Percentiles rank a stretch among this genome's conserved stretches.
These are phyloP conservation scores for Hesperia comma DNA, from an alignment of 2,888 invertebrate genomes.

Conservation along the genomic window DNA sequence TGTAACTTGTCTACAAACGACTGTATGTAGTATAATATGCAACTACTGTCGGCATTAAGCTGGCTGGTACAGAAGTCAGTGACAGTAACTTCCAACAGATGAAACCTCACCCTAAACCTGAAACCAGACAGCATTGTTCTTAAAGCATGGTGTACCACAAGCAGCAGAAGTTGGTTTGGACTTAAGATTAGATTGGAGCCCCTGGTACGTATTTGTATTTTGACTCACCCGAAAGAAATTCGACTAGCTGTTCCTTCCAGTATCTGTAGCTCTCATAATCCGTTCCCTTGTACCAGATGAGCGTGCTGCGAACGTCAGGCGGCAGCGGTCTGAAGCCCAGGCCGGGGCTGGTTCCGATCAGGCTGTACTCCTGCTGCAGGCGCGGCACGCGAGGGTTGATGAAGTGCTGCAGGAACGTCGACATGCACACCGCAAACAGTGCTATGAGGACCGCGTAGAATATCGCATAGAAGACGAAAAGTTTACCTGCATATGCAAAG, in stretches of 20 bases:
- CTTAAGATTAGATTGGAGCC: neutral
- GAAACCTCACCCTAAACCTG: no score
- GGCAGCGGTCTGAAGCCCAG: constrained; percentile 98
- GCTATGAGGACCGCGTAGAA: constrained; percentile 95
- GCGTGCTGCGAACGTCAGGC: constrained; percentile 94
- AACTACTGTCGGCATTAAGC: no score
- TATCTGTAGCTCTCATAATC: constrained; percentile 89
- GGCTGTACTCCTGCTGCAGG: constrained; percentile 91
- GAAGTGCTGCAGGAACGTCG: constrained; percentile 95
- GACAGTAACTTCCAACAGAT: no score
- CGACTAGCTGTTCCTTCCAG: constrained; percentile 91
- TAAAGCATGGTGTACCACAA: no score
- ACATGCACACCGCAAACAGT: constrained; percentile 95
- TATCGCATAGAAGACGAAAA: constrained; percentile 95
- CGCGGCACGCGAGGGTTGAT: constrained; percentile 94
- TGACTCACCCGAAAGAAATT: constrained; percentile 90
- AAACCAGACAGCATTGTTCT: no score
- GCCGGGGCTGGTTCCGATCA: constrained; percentile 97
- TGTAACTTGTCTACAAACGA: no score
- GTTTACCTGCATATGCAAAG: no score
- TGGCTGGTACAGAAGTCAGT: no score
- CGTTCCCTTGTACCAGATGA: constrained; percentile 97
- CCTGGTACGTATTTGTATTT: neutral
- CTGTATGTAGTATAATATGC: no score
- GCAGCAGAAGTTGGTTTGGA: no score